These are phyloP conservation scores for Holcopasites calliopsidis DNA, from an alignment of 1,140 invertebrate genomes.

Conservation along the genomic window DNA sequence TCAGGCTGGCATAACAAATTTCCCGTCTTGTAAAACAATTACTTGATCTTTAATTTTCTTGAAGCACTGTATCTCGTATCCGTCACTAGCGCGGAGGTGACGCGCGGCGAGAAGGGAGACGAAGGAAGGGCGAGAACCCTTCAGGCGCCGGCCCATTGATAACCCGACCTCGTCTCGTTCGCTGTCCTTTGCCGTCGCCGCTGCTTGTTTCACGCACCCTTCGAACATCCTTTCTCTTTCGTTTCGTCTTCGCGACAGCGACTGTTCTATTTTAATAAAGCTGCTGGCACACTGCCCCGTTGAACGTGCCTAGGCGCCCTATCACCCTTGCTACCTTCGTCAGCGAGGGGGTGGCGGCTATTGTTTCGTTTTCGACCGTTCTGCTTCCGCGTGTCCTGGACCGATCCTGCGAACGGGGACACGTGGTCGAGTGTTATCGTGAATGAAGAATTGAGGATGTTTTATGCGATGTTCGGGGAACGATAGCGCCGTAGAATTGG, in stretches of 20 bases:
- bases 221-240: constrained; percentile 44
- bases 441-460: not conserved
- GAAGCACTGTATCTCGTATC: no score
- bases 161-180: constrained; percentile 35
- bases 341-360: not conserved
- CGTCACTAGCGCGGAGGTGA: no score
- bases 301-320: constrained; percentile 55
- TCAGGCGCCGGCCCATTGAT: constrained; percentile 55
- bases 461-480: not conserved
- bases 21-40: no score
- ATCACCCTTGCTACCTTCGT: constrained; percentile 41
- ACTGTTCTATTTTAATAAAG: constrained; percentile 75
- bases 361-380: constrained; percentile 16
- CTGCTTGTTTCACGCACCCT: constrained; percentile 30
- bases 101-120: not conserved
- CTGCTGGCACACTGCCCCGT: constrained; percentile 70
- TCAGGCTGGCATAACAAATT: no score
- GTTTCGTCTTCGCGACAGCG: constrained; percentile 19
- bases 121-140: constrained; percentile 49
- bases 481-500: not conserved
- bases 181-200: constrained; percentile 23
- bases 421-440: not conserved
- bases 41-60: no score
- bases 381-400: not conserved
- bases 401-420: not conserved